phyloP scores from a whole-genome alignment of 2,797 vertebrate genomes.

The Mycteria americana region DNA sequence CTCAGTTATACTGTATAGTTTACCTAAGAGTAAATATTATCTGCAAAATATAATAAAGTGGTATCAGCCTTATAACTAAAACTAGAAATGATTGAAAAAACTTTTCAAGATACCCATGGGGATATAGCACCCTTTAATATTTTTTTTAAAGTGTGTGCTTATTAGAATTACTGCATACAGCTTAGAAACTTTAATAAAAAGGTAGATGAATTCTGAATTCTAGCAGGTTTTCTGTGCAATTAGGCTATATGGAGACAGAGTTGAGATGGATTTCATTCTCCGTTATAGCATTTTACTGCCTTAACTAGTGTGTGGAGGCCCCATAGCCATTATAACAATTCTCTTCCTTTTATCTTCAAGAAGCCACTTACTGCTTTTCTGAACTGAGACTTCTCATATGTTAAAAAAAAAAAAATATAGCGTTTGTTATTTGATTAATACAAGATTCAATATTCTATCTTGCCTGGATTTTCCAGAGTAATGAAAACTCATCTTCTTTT shows the following conservation, averaged over 20 bases:
- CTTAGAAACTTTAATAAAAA: neutral
- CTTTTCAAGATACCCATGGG: neutral
- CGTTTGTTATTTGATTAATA: neutral
- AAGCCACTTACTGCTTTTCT: neutral
- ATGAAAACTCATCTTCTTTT: neutral
- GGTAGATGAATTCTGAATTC: neutral
- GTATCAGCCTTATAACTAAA: neutral
- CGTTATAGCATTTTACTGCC: neutral
- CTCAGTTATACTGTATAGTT: neutral
- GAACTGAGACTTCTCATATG: neutral
- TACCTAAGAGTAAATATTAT: neutral
- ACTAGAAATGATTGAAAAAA: neutral
- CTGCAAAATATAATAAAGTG: neutral
- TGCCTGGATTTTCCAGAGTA: neutral
- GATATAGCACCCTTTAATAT: neutral
- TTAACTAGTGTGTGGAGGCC: neutral
- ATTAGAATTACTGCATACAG: neutral
- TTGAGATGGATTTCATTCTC: neutral
- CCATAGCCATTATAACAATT: neutral
- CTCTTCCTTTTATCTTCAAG: slow-evolving; percentile 15
- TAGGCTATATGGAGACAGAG: neutral
- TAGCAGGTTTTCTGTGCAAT: neutral
- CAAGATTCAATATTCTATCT: neutral
- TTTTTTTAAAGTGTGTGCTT: neutral
- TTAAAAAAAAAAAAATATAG: neutral